Percentiles rank a stretch among this genome's conserved stretches.
These are phyloP conservation scores for Drosophila willistoni DNA, from an alignment of 1,140 invertebrate species.

Conservation along the genomic window DNA sequence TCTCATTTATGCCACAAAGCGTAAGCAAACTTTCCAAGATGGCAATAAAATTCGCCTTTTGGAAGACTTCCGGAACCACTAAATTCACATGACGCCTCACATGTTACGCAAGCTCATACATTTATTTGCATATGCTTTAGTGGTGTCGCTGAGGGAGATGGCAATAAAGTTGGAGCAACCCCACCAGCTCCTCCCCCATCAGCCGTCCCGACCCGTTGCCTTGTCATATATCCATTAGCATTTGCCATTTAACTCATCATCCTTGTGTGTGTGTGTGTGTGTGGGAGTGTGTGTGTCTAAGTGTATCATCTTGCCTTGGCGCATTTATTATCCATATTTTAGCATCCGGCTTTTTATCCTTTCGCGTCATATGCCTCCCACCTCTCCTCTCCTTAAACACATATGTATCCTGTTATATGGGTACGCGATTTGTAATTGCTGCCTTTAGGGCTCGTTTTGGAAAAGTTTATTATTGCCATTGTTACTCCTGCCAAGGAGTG, in stretches of 20 bases:
- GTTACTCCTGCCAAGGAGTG: conserved; percentile 10
- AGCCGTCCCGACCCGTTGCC: conserved; percentile 35
- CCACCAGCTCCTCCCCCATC: conserved; percentile 26
- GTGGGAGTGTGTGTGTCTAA: conserved; percentile 28
- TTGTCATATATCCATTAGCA: conserved; percentile 79
- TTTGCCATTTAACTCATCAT: conserved; percentile 27
- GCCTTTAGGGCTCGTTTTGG: conserved; percentile 49
- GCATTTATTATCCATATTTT: conserved; percentile 77
- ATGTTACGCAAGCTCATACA: conserved; percentile 29
- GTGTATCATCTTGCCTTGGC: conserved; percentile 72
- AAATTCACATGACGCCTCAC: conserved; percentile 62
- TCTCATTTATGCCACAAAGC: conserved; percentile 75
- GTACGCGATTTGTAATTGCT: conserved; percentile 55
- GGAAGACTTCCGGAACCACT: conserved; percentile 70
- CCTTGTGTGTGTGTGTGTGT: conserved; percentile 8
- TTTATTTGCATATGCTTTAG: conserved; percentile 57
- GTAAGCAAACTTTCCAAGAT: conserved; percentile 72
- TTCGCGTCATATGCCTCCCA: conserved; percentile 38
- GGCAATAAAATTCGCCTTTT: conserved; percentile 75
- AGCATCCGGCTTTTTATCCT: conserved; percentile 78
- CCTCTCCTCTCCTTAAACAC: conserved; percentile 20
- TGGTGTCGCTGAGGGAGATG: conserved; percentile 7
- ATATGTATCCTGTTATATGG: conserved; percentile 16
- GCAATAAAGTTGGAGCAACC: conserved; percentile 39
- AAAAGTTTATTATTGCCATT: conserved; percentile 56